Evolutionary conservation across 2,797 vertebrate genomes (phyloP).

Genomic region (Chelmon rostratus): DNA sequence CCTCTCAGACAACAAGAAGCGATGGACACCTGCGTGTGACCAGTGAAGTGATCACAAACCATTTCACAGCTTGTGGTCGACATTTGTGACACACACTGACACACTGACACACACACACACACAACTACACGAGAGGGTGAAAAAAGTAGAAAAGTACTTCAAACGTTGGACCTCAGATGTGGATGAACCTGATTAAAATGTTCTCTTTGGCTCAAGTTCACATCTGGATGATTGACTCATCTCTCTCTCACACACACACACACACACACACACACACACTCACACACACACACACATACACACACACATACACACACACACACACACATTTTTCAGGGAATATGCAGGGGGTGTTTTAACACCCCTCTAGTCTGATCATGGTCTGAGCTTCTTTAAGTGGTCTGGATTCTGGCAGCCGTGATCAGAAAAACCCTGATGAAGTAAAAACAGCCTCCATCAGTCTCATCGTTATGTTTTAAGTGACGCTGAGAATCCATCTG

Average conservation of each 20-base stretch:
- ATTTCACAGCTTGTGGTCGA: neutral
- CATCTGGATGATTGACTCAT: conserved; percentile 28
- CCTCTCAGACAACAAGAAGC: too few relatives aligned
- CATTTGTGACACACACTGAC: neutral
- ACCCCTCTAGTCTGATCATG: neutral
- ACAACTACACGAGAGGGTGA: too few relatives aligned
- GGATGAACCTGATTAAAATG: too few relatives aligned
- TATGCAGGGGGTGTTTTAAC: conserved; percentile 3
- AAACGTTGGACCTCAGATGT: too few relatives aligned
- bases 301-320: neutral
- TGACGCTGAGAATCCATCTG: conserved; percentile 34
- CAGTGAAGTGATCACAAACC: neutral
- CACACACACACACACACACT: neutral
- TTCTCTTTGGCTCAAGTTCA: conserved; percentile 22
- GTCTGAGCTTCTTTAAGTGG: conserved; percentile 3
- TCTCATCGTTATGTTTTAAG: conserved; percentile 44
- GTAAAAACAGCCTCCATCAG: conserved; percentile 30
- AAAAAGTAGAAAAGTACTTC: too few relatives aligned
- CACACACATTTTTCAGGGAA: neutral
- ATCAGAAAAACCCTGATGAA: conserved; percentile 27
- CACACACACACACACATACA: neutral
- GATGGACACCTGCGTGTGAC: neutral
- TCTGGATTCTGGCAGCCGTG: conserved; percentile 21
- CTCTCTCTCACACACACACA: neutral
- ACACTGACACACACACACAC: too few relatives aligned